A percentile compares a stretch with the other conserved stretches of the same genome.
Conservation (phyloP, 1,140 invertebrate genomes). For the Teleopsis dalmanni region DNA sequence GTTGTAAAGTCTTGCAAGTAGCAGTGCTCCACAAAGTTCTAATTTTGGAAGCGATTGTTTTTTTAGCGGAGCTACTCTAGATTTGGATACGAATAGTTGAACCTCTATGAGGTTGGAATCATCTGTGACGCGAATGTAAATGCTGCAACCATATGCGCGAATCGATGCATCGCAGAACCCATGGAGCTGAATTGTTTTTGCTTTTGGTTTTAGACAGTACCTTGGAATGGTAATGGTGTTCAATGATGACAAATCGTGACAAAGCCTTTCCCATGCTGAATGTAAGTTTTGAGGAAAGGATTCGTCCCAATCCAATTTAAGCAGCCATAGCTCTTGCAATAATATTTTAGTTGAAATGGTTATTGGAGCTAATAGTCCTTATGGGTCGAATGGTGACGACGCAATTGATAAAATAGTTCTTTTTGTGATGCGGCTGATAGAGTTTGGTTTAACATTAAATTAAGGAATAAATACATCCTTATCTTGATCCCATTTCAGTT, state of each 20-base stretch:
- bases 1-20: constrained; percentile 13
- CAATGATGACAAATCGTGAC: constrained; percentile 10
- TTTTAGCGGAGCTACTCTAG: constrained; percentile 13
- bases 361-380: constrained; percentile 29
- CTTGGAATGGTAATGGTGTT: too few relatives aligned
- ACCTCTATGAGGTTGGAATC: neutral
- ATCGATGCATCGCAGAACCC: constrained; percentile 37
- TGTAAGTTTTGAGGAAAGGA: constrained; percentile 21
- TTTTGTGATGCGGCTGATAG: too few relatives aligned
- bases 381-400: neutral
- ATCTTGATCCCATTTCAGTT: neutral
- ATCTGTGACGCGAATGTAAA: constrained; percentile 26
- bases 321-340: constrained; percentile 43
- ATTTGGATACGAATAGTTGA: constrained; percentile 9
- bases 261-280: constrained; percentile 16
- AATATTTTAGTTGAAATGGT: constrained; percentile 41
- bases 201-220: too few relatives aligned
- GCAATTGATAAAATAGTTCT: too few relatives aligned
- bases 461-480: neutral
- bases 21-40: constrained; percentile 14
- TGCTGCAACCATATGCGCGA: constrained; percentile 29
- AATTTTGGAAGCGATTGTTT: constrained; percentile 13
- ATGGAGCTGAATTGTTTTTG: constrained; percentile 22
- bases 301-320: constrained; percentile 43
- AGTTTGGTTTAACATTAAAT: neutral